Evolutionary conservation across 2,888 invertebrate species (phyloP).

Genomic region (Sinohyriopsis cumingii): DNA sequence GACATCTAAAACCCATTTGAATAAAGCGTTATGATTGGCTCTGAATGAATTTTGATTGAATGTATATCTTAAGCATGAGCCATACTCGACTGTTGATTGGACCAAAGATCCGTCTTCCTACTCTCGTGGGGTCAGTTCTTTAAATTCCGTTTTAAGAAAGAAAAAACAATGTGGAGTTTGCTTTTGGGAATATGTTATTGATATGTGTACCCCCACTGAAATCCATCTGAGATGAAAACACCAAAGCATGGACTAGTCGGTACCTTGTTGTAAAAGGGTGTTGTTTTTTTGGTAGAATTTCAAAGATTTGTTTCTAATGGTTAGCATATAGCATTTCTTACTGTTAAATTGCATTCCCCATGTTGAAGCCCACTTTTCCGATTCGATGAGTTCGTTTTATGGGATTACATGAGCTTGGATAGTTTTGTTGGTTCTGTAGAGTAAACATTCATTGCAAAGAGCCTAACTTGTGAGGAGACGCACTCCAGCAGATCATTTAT

Average conservation of each 20-base stretch:
- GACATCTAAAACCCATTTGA: not conserved
- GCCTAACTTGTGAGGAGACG: too few relatives aligned
- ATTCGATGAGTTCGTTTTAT: not conserved
- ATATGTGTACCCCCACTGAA: slow-evolving; percentile 12
- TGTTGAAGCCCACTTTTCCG: too few relatives aligned
- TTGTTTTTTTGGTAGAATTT: too few relatives aligned
- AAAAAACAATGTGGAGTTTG: not conserved
- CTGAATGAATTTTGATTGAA: slow-evolving; percentile 4
- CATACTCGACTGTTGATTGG: slow-evolving; percentile 10
- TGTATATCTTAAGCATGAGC: slow-evolving; percentile 8
- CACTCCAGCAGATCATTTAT: too few relatives aligned
- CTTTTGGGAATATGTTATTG: slow-evolving; percentile 8
- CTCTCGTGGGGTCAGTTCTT: slow-evolving; percentile 8
- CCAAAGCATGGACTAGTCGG: too few relatives aligned
- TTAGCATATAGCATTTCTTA: too few relatives aligned
- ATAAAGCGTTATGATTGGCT: slow-evolving; percentile 1
- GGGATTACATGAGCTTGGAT: not conserved
- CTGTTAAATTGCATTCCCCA: too few relatives aligned
- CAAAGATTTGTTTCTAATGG: too few relatives aligned
- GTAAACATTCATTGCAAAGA: slow-evolving; percentile 4
- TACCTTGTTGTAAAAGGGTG: not conserved
- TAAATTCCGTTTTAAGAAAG: not conserved
- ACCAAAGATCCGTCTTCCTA: slow-evolving; percentile 1
- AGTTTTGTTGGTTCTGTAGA: not conserved
- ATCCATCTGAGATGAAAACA: slow-evolving; percentile 4